phyloP scores from a whole-genome alignment of 2,797 vertebrate genomes.

The Periophthalmus magnuspinnatus region DNA sequence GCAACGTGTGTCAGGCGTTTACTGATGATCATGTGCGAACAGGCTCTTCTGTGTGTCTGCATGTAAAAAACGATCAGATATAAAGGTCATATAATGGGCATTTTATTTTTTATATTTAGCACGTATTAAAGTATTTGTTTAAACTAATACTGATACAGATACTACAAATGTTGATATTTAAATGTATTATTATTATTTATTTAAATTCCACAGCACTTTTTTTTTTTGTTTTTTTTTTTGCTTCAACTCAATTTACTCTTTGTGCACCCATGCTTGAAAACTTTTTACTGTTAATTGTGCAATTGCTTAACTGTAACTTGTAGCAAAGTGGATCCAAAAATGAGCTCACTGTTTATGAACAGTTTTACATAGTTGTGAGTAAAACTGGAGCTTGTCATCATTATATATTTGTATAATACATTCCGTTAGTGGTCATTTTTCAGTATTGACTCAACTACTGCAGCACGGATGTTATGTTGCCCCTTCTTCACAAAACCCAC shows the following conservation, averaged over 20 bases:
- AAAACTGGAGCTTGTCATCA: not conserved
- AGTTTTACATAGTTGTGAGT: not conserved
- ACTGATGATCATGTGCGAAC: conserved; percentile 3
- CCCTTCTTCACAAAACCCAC: not conserved
- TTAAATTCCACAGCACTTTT: not conserved
- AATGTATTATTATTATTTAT: too few species aligned
- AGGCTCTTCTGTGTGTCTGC: not conserved
- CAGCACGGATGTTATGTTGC: conserved; percentile 31
- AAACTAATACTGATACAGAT: not conserved
- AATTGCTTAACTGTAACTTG: not conserved
- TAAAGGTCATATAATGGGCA: not conserved
- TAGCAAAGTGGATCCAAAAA: not conserved
- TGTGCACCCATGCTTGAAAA: not conserved
- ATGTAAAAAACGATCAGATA: not conserved
- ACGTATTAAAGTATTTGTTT: not conserved
- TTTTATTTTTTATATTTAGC: not conserved
- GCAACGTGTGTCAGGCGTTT: conserved; percentile 25
- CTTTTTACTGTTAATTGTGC: not conserved
- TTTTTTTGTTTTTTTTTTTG: not conserved
- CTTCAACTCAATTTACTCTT: not conserved
- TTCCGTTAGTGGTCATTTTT: not conserved
- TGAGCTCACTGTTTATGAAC: not conserved
- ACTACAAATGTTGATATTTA: not conserved
- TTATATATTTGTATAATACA: not conserved
- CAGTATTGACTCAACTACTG: conserved; percentile 11